Percentiles rank a stretch among this genome's conserved stretches.
phyloP scores from a whole-genome alignment of 2,113 vertebrate species.

The Herpailurus yagouaroundi region DNA sequence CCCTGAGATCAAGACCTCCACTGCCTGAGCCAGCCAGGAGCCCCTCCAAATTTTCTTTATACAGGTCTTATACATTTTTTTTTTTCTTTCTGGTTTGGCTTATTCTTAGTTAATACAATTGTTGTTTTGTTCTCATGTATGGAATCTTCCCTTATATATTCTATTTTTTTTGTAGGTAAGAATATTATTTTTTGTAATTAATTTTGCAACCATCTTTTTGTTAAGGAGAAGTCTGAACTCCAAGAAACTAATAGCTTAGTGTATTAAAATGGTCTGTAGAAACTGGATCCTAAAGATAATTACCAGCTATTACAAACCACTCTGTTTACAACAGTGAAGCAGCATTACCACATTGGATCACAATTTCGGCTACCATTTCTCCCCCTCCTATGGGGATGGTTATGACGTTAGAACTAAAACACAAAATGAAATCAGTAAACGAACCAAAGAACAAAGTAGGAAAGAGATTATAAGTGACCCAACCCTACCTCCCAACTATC shows the following conservation, averaged over 20 bases:
- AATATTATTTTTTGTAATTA: conserved; percentile 17
- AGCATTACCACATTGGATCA: not conserved
- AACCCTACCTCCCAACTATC: not conserved
- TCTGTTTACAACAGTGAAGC: conserved; percentile 16
- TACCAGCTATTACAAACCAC: not conserved
- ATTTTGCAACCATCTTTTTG: conserved; percentile 31
- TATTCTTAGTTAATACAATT: not conserved
- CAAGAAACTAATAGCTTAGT: not conserved
- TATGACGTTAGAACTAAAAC: not conserved
- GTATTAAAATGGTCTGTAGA: conserved; percentile 13
- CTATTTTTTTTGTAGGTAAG: not conserved
- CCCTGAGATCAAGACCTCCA: not conserved
- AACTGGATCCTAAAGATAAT: conserved; percentile 21
- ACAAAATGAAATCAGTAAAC: not conserved
- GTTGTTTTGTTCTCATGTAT: not conserved
- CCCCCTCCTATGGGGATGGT: not conserved
- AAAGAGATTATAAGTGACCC: not conserved
- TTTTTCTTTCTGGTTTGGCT: not conserved
- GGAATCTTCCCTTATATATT: not conserved
- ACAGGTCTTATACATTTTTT: not conserved
- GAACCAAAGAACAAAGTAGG: not conserved
- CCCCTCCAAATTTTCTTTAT: not conserved
- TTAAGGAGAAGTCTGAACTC: conserved; percentile 13
- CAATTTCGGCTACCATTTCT: not conserved
- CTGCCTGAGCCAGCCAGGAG: not conserved